phyloP scores from a whole-genome alignment of 1,140 invertebrate genomes.

The Heliconius hewitsoni region DNA sequence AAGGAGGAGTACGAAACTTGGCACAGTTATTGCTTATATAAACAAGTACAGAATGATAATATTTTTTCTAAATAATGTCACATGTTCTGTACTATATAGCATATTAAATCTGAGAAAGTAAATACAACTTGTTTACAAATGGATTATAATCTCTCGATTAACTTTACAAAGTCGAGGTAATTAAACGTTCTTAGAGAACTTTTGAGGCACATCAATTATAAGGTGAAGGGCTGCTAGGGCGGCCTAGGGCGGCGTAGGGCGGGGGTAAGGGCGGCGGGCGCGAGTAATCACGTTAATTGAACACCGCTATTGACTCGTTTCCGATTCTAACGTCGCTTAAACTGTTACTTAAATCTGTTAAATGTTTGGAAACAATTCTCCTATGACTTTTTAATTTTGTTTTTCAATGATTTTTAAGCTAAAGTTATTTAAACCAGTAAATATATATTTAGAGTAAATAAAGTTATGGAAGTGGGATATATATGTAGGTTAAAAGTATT shows the following conservation, averaged over 20 bases:
- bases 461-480: too few species aligned
- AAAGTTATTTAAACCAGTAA: too few species aligned
- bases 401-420: background rate
- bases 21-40: too few species aligned
- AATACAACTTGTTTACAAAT: constrained; percentile 19
- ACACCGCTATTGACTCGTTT: constrained; percentile 35
- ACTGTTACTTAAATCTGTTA: constrained; percentile 8
- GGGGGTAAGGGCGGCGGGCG: background rate
- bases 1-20: too few species aligned
- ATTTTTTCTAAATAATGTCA: too few species aligned
- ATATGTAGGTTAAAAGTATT: too few species aligned
- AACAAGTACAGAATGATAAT: too few species aligned
- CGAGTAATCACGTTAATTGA: constrained; percentile 38
- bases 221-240: constrained; percentile 8
- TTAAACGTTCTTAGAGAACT: constrained; percentile 31
- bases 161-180: constrained; percentile 31
- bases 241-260: background rate
- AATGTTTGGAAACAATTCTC: background rate
- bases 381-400: background rate
- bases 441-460: too few species aligned
- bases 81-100: background rate
- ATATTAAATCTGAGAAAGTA: background rate
- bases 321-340: constrained; percentile 17
- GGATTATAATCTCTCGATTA: constrained; percentile 34
- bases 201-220: constrained; percentile 33